phyloP scores from a whole-genome alignment of 2,797 vertebrate species.

The Channallabes apus region DNA sequence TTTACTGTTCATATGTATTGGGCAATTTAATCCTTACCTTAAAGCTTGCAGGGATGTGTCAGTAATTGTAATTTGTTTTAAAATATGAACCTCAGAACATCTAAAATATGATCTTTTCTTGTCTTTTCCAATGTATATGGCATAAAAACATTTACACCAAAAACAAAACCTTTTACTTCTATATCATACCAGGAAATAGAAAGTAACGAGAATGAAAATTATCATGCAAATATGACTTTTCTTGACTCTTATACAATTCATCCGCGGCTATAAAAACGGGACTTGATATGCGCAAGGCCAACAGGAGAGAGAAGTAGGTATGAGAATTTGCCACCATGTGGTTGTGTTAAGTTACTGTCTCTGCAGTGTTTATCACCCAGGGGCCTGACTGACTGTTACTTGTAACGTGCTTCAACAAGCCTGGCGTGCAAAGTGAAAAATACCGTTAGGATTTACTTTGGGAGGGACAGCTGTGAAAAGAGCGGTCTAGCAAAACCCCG shows the following conservation, averaged over 20 bases:
- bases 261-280: neutral
- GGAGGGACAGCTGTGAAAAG: constrained; percentile 38
- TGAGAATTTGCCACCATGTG: constrained; percentile 44
- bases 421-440: constrained; percentile 48
- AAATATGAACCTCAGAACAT: neutral
- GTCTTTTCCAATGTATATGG: neutral
- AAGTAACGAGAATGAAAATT: neutral
- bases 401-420: constrained; percentile 55
- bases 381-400: constrained; percentile 55
- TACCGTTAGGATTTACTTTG: constrained; percentile 64
- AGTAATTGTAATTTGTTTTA: neutral
- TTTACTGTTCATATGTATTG: neutral
- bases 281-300: neutral
- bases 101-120: neutral
- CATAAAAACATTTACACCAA: too few species aligned
- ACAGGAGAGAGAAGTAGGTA: neutral
- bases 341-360: neutral
- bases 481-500: constrained; percentile 17
- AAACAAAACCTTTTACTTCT: neutral
- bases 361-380: constrained; percentile 18
- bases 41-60: neutral
- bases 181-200: neutral
- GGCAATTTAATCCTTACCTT: neutral
- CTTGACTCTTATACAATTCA: neutral
- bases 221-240: neutral